These are phyloP conservation scores for Macropodus opercularis DNA, from an alignment of 2,797 vertebrate species.

Conservation along the genomic window DNA sequence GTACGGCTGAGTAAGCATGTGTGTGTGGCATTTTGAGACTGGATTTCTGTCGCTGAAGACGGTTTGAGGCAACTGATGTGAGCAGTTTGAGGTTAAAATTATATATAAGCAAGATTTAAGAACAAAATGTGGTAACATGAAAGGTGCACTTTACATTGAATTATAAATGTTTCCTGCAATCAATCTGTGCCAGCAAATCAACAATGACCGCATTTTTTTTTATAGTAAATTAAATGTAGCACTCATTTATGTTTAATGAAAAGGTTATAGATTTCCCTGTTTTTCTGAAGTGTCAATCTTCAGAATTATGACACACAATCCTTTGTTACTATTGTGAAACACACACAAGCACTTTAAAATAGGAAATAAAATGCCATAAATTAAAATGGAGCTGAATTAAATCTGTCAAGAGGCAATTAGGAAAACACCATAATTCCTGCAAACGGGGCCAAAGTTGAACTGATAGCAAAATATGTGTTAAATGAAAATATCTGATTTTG, in stretches of 20 bases:
- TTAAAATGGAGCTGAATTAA: slow-evolving; percentile 65
- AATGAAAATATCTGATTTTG: slow-evolving; percentile 75
- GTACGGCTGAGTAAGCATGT: slow-evolving; percentile 50
- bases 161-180: slow-evolving; percentile 18
- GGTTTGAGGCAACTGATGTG: slow-evolving; percentile 2
- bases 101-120: background rate
- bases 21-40: slow-evolving; percentile 55
- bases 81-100: background rate
- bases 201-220: slow-evolving; percentile 25
- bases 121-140: background rate
- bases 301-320: slow-evolving; percentile 20
- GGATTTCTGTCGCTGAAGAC: slow-evolving; percentile 19
- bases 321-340: slow-evolving; percentile 29
- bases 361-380: slow-evolving; percentile 73
- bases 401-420: slow-evolving; percentile 73
- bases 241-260: slow-evolving; percentile 38
- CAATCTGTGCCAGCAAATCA: slow-evolving; percentile 44
- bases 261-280: slow-evolving; percentile 46
- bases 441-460: slow-evolving; percentile 75
- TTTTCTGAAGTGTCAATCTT: slow-evolving; percentile 42
- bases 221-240: too few species aligned
- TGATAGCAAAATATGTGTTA: slow-evolving; percentile 75
- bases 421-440: slow-evolving; percentile 74
- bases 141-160: background rate
- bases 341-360: slow-evolving; percentile 35